phyloP scores from a whole-genome alignment of 2,113 vertebrate genomes.

The Erythrolamprus reginae region DNA sequence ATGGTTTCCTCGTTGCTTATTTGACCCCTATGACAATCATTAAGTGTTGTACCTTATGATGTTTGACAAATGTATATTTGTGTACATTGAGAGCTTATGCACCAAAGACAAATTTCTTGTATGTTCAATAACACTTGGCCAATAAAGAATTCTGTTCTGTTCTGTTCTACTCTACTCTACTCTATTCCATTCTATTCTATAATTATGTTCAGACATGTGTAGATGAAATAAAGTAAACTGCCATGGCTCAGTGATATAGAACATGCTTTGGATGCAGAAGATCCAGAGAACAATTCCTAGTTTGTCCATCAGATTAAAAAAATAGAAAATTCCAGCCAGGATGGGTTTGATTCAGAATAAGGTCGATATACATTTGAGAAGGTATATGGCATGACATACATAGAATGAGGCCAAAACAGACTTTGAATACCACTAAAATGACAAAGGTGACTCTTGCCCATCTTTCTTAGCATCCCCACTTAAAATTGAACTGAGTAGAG shows the following conservation, averaged over 20 bases:
- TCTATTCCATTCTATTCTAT: too few species aligned
- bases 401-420: not conserved
- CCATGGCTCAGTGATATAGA: not conserved
- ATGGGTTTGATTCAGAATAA: not conserved
- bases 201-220: not conserved
- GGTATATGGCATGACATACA: not conserved
- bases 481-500: constrained; percentile 4
- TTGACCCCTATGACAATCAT: too few species aligned
- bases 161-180: too few species aligned
- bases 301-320: not conserved
- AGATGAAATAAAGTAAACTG: not conserved
- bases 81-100: too few species aligned
- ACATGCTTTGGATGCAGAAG: not conserved
- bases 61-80: too few species aligned
- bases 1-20: too few species aligned
- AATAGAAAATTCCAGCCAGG: not conserved
- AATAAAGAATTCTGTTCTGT: too few species aligned
- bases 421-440: not conserved
- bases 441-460: not conserved
- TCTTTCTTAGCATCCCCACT: not conserved
- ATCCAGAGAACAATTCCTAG: not conserved
- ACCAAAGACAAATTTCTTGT: too few species aligned
- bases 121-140: too few species aligned
- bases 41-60: too few species aligned
- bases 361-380: not conserved